These are phyloP conservation scores for Lamprologus lemairii DNA, from an alignment of 2,113 vertebrate genomes.

Conservation along the genomic window DNA sequence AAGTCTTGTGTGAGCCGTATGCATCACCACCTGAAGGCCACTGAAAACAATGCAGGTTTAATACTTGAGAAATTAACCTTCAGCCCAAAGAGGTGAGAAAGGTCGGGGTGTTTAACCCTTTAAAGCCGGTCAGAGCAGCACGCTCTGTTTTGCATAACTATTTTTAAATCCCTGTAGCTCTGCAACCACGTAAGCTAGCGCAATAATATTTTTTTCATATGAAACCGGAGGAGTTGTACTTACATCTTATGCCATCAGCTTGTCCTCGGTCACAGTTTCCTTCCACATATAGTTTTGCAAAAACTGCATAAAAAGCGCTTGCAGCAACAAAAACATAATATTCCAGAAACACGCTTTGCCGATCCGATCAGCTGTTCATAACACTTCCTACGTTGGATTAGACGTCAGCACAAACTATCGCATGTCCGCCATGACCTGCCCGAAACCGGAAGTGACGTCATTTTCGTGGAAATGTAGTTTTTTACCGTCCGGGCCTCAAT, in stretches of 20 bases:
- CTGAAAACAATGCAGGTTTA: background rate
- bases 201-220: too few relatives aligned
- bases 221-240: too few relatives aligned
- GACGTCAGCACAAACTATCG: fast-evolving
- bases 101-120: background rate
- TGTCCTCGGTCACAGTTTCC: too few relatives aligned
- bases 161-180: too few relatives aligned
- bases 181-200: fast-evolving
- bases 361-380: fast-evolving
- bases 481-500: fast-evolving
- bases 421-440: fast-evolving
- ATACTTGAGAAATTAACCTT: background rate
- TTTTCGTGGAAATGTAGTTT: fast-evolving
- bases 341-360: fast-evolving
- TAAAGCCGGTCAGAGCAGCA: fast-evolving
- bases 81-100: background rate
- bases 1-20: background rate
- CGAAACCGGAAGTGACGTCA: too few relatives aligned
- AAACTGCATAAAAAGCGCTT: too few relatives aligned
- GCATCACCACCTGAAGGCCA: too few relatives aligned
- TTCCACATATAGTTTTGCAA: fast-evolving
- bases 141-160: fast-evolving
- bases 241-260: too few relatives aligned
- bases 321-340: too few relatives aligned
- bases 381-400: fast-evolving